phyloP scores from a whole-genome alignment of 1,140 invertebrate species.

The Cephus cinctus region DNA sequence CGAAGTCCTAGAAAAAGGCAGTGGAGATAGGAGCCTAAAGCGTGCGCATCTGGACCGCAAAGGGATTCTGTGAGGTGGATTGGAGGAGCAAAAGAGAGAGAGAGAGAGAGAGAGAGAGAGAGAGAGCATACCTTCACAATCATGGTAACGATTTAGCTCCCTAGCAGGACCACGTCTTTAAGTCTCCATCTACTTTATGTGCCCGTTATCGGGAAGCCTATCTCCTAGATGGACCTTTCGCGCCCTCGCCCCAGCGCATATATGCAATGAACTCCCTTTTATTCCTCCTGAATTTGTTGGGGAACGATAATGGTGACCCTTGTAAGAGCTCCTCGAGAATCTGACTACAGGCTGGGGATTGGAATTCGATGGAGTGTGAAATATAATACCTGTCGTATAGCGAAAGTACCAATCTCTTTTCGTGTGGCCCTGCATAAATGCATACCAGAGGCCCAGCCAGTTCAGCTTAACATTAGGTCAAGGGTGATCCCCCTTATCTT shows the following conservation, averaged over 20 bases:
- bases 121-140: conserved; percentile 8
- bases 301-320: conserved; percentile 31
- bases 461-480: no score
- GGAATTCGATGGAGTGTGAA: conserved; percentile 26
- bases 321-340: conserved; percentile 16
- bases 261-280: conserved; percentile 34
- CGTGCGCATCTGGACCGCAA: not conserved
- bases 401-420: conserved; percentile 4
- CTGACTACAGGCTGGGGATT: conserved; percentile 15
- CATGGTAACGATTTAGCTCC: conserved; percentile 15
- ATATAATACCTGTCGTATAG: conserved; percentile 19
- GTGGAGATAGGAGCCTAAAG: no score
- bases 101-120: no score
- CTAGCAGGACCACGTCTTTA: conserved; percentile 21
- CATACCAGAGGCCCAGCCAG: no score
- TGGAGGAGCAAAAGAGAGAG: no score
- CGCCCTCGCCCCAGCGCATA: conserved; percentile 28
- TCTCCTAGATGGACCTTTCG: conserved; percentile 31
- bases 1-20: no score
- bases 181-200: conserved; percentile 26
- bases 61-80: not conserved
- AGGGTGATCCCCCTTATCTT: no score
- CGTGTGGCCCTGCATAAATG: no score
- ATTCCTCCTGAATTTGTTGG: conserved; percentile 31
- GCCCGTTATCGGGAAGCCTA: conserved; percentile 28